These are phyloP conservation scores for Aphyosemion australe DNA, from an alignment of 2,113 vertebrate genomes.

Conservation along the genomic window DNA sequence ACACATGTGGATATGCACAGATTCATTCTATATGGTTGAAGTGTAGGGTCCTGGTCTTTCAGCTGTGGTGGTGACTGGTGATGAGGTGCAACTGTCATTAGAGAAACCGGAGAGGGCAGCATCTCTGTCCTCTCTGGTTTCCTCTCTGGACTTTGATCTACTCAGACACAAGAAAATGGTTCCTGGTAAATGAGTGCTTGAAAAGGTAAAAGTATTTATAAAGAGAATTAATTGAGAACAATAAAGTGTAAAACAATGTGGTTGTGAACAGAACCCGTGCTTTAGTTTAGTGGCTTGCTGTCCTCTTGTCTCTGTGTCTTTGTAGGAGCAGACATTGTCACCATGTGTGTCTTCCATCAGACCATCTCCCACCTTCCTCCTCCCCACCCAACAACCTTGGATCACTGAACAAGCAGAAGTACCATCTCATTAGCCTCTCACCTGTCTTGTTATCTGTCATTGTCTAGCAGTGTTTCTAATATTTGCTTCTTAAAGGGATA, in stretches of 20 bases:
- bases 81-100: conserved; percentile 55
- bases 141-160: conserved; percentile 43
- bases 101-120: conserved; percentile 44
- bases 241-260: conserved; percentile 5
- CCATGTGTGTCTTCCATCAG: conserved; percentile 67
- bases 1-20: conserved; percentile 12
- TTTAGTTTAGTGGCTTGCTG: conserved; percentile 49
- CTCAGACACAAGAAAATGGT: conserved; percentile 7
- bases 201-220: conserved; percentile 1
- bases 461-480: conserved; percentile 13
- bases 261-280: conserved; percentile 13
- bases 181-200: neutral
- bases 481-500: neutral
- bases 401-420: conserved; percentile 75
- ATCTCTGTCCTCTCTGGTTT: conserved; percentile 45
- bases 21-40: conserved; percentile 63
- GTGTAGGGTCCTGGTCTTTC: conserved; percentile 56
- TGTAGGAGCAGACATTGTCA: conserved; percentile 70
- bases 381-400: conserved; percentile 68
- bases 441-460: conserved; percentile 5
- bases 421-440: conserved; percentile 49
- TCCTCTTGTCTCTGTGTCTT: conserved; percentile 70
- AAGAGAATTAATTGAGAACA: neutral
- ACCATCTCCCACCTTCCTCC: conserved; percentile 66
- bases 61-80: conserved; percentile 45